Base-by-base conservation (phyloP, 2,797 vertebrate species). In the Megaceryle alcyon region DNA sequence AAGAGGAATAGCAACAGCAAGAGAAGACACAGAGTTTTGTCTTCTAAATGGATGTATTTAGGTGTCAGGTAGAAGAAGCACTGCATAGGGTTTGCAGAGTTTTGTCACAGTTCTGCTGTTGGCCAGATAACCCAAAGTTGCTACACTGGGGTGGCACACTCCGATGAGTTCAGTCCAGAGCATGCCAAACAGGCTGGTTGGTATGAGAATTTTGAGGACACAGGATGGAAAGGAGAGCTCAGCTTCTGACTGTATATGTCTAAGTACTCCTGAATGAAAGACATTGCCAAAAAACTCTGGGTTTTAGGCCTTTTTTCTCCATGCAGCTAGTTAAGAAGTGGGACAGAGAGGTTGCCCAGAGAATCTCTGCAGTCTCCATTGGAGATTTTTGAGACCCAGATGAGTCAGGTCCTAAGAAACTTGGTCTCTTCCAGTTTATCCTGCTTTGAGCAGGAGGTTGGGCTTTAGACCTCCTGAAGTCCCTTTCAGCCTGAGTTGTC, bases 261-360 rank as follows among this genome's bases (percentile, higher is more conserved):
- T 12, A 35, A 70, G 53, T 31, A 3, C 17, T 81, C 81, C 69
- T 46, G 14, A 76, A 37, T 21, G 37, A 61, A 68, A 72, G 31
- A 5, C 35, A 33, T 25, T 69, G 28, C 10, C 22, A 48, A 19
- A 82, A 70, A 26, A 10, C 29, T 43, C 26, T 51, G 31, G 59
- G 37, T 7, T 79, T 84, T 53, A 57, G 20, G 56, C 6, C 1
- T 10, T 46, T 63, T 70, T 61, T 41, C 18, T 53, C 63, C 7
- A 8, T 12, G n/a, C 0, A 0, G 16, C 25, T 23, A 48, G 35
- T 28, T 17, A 70, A 92, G 60, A 18, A 68, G n/a, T n/a, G 35
- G 35, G 69, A 51, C 31, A 76, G 64, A 63, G 28, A 72, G 19
- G 3, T 44, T 82, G 18, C 21, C 53, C 22, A 14, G 61, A 72